Evolutionary conservation across 2,888 invertebrate species (phyloP).

Genomic region (Cremastobaeus sp.): DNA sequence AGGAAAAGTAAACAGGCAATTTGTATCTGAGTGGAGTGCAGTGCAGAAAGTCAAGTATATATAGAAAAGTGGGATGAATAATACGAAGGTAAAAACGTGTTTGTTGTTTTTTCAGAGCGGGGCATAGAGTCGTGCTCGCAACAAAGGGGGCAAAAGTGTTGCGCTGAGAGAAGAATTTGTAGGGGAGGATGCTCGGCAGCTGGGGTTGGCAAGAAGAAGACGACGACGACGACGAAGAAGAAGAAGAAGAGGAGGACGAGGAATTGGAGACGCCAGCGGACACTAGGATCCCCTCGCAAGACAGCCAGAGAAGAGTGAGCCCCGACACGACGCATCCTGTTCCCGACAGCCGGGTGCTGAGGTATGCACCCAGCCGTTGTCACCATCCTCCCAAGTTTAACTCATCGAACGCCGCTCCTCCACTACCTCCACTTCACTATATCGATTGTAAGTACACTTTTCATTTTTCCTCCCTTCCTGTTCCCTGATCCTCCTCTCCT

Average conservation of each 20-base stretch:
- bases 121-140: conserved; percentile 68
- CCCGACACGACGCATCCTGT: conserved; percentile 75
- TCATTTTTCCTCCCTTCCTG: background rate
- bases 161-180: conserved; percentile 71
- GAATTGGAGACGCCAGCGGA: conserved; percentile 53
- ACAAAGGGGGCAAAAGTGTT: conserved; percentile 71
- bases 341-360: conserved; percentile 77
- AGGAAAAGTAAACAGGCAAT: no score
- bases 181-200: conserved; percentile 77
- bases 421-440: conserved; percentile 75
- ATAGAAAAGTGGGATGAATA: no score
- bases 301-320: conserved; percentile 72
- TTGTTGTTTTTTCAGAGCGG: conserved; percentile 63
- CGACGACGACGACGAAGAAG: conserved; percentile 57
- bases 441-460: conserved; percentile 73
- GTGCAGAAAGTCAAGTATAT: no score
- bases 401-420: conserved; percentile 74
- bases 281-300: conserved; percentile 65
- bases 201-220: conserved; percentile 74
- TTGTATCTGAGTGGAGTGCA: no score
- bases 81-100: no score
- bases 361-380: conserved; percentile 77
- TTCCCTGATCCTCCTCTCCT: background rate
- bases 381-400: conserved; percentile 73
- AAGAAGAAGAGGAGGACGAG: no score